Conservation (phyloP, 2,888 invertebrate species). For the Micropterix aruncella region DNA sequence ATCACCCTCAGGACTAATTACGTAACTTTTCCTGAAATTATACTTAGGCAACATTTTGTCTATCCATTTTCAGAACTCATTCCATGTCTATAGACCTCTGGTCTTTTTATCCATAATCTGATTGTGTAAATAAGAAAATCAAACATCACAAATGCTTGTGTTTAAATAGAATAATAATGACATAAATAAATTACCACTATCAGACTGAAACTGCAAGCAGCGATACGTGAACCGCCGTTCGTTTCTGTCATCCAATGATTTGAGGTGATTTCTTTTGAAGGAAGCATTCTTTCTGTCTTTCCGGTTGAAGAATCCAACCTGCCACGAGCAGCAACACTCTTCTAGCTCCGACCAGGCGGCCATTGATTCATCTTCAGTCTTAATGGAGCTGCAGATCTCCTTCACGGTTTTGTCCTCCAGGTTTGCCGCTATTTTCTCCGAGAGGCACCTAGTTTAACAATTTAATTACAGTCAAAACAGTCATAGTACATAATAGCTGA, state of each 20-base stretch:
- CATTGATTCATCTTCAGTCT: slow-evolving; percentile 41
- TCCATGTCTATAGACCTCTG: no score
- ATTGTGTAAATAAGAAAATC: no score
- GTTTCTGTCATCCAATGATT: neutral
- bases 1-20: no score
- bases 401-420: slow-evolving; percentile 21
- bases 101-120: no score
- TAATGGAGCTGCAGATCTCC: slow-evolving; percentile 28
- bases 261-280: slow-evolving; percentile 27
- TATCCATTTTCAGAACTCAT: no score
- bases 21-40: no score
- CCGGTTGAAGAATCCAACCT: slow-evolving; percentile 33
- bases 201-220: slow-evolving; percentile 34
- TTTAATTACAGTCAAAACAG: no score
- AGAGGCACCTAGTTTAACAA: slow-evolving; percentile 24
- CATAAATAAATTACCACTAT: slow-evolving; percentile 30
- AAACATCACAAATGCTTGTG: no score
- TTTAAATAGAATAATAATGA: no score
- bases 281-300: slow-evolving; percentile 36
- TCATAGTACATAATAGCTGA: no score
- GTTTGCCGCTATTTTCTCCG: slow-evolving; percentile 31
- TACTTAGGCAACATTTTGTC: no score
- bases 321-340: slow-evolving; percentile 51
- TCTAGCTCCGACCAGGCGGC: slow-evolving; percentile 38
- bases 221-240: no score